Conservation (phyloP, 2,888 invertebrate genomes). For the Mamestra brassicae region DNA sequence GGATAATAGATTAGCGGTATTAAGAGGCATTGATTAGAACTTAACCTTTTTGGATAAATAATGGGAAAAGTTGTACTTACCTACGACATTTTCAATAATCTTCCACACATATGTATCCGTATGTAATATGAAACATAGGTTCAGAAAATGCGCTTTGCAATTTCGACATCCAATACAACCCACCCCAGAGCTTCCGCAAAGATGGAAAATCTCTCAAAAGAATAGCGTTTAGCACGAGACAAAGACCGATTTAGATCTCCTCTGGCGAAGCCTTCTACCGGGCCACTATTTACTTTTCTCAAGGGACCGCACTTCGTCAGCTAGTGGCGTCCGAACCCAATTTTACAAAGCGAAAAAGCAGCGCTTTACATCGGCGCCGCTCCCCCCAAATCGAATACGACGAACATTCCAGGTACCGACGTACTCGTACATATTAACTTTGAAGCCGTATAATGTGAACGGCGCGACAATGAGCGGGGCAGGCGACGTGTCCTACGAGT, state of each 20-base stretch:
- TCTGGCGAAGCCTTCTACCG: conserved; percentile 82
- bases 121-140: conserved; percentile 62
- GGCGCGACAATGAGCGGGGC: conserved; percentile 74
- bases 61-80: conserved; percentile 2
- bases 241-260: conserved; percentile 88
- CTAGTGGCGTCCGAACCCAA: conserved; percentile 78
- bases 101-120: conserved; percentile 6
- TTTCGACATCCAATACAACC: conserved; percentile 84
- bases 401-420: conserved; percentile 73
- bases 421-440: conserved; percentile 69
- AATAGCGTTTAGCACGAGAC: conserved; percentile 88
- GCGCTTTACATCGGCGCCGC: conserved; percentile 66
- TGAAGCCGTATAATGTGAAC: conserved; percentile 73
- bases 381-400: conserved; percentile 70
- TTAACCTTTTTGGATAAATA: conserved; percentile 22
- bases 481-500: conserved; percentile 79
- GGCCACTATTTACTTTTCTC: conserved; percentile 88
- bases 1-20: conserved; percentile 78
- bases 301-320: conserved; percentile 82
- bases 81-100: conserved; percentile 11
- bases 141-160: conserved; percentile 77
- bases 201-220: conserved; percentile 89
- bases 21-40: conserved; percentile 74
- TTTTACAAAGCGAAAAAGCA: conserved; percentile 79
- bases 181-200: conserved; percentile 81